Evolutionary conservation across 2,113 vertebrate genomes (phyloP), one percentile per base, ranked within the genome.

Genomic region (Passer domesticus): DNA sequence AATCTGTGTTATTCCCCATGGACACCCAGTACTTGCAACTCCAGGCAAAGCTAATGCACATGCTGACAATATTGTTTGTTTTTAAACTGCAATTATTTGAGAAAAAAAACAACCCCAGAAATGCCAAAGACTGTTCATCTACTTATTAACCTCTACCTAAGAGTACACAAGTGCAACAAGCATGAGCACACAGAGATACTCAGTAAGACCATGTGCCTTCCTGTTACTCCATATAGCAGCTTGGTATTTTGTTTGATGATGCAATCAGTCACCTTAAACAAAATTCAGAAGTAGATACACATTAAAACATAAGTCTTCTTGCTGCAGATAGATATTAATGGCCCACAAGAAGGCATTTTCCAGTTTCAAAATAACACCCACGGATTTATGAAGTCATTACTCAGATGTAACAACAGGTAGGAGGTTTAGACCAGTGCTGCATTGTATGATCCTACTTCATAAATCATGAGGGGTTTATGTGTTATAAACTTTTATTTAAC

Each of bases 361-460:
- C 43, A 79, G 41, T 73, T 92, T 85, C 63, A 92, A 92, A 92
- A 72, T 56, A 69, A 92, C 77, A 92, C 83, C 74, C 74, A 89
- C 89, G 35, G 30, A 30, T 91, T 68, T 85, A 89, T 87, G 87
- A 97, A 94, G 53, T 92, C 93, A 95, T 69, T 92, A 83, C 70
- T 94, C 81, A 92, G 89, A 49, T 82, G 77, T 69, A 95, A 94
- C 64, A 96, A 86, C 74, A 96, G 93, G 93, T 89, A 92, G 77
- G 62, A 87, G 77, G 41, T 60, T 87, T 72, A 87, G 67, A 89
- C 49, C 43, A 85, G 30, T 39, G 25, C n/a, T 87, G 46, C 3
- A 89, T 24, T 72, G 12, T 37, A 72, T 35, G 60, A 94, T 68
- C 41, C 64, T 30, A 89, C 28, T 87, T 95, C 46, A 90, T 16